These are phyloP conservation scores for Aphelocoma californica DNA, from an alignment of 2,797 vertebrate species.

Conservation along the genomic window DNA sequence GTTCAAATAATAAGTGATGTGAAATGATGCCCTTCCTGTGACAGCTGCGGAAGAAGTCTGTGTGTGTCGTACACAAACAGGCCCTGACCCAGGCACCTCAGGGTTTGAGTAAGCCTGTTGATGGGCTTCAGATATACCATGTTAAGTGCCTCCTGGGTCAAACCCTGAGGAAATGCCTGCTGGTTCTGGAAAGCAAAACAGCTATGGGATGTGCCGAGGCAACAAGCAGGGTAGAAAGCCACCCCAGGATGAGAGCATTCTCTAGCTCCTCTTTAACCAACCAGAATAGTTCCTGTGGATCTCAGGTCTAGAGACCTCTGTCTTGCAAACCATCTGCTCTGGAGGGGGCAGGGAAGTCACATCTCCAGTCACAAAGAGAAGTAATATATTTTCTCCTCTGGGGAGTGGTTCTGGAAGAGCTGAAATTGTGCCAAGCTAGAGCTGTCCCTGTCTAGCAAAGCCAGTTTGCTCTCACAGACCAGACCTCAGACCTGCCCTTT, in stretches of 20 bases:
- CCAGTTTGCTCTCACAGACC: neutral
- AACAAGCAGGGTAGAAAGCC: neutral
- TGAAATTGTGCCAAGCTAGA: neutral
- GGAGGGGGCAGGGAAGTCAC: neutral
- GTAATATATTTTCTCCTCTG: neutral
- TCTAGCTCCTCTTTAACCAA: fast-evolving
- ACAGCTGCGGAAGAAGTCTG: neutral
- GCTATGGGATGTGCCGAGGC: neutral
- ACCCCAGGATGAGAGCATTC: fast-evolving
- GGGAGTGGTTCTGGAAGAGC: neutral
- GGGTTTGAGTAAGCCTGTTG: neutral
- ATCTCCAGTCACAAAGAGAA: neutral
- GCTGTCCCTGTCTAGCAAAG: neutral
- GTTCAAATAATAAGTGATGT: neutral
- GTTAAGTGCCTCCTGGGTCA: neutral
- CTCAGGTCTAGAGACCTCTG: neutral
- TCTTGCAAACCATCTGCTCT: neutral
- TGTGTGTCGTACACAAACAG: fast-evolving
- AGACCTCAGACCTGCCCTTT: neutral
- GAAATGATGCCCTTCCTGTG: neutral
- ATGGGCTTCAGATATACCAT: neutral
- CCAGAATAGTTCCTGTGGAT: neutral
- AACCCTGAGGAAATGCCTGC: neutral
- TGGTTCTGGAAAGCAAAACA: neutral
- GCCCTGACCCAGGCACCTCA: neutral